Conservation (phyloP, 1,140 invertebrate genomes). For the Eumeta japonica region DNA sequence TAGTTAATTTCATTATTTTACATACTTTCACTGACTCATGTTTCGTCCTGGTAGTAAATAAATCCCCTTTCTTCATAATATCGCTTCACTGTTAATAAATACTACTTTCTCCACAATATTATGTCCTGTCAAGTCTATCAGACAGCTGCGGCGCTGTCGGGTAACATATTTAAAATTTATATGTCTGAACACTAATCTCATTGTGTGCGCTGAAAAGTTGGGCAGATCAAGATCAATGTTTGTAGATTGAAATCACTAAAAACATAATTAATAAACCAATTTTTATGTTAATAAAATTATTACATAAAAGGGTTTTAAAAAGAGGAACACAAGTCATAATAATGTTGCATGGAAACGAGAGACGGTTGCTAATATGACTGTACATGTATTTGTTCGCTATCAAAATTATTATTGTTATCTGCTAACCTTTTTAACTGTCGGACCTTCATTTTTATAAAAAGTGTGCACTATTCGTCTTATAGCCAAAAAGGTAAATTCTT, state of each 20-base stretch:
- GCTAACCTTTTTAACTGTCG: too few species aligned
- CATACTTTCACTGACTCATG: slow-evolving; percentile 15
- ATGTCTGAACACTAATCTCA: slow-evolving; percentile 10
- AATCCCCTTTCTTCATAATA: slow-evolving; percentile 9
- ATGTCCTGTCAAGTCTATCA: slow-evolving; percentile 6
- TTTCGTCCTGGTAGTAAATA: slow-evolving; percentile 22
- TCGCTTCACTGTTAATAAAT: slow-evolving; percentile 11
- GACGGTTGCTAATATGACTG: too few species aligned
- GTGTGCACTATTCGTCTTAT: slow-evolving; percentile 14
- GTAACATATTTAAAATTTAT: slow-evolving; percentile 11
- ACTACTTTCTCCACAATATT: slow-evolving; percentile 5
- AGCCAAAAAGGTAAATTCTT: slow-evolving; percentile 14
- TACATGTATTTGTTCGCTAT: too few species aligned
- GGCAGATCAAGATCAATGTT: too few species aligned
- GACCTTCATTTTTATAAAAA: too few species aligned
- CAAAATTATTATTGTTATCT: slow-evolving; percentile 10
- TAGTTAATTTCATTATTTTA: too few species aligned
- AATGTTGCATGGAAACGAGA: too few species aligned
- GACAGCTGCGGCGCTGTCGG: slow-evolving; percentile 1
- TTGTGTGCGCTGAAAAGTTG: slow-evolving; percentile 8
- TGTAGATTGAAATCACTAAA: slow-evolving; percentile 9
- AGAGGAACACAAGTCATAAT: too few species aligned
- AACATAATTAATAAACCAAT: slow-evolving; percentile 5
- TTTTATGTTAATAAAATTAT: slow-evolving; percentile 3
- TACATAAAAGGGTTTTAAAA: too few species aligned